phyloP scores from a whole-genome alignment of 2,888 invertebrate species.

The Drosophila monieri region DNA sequence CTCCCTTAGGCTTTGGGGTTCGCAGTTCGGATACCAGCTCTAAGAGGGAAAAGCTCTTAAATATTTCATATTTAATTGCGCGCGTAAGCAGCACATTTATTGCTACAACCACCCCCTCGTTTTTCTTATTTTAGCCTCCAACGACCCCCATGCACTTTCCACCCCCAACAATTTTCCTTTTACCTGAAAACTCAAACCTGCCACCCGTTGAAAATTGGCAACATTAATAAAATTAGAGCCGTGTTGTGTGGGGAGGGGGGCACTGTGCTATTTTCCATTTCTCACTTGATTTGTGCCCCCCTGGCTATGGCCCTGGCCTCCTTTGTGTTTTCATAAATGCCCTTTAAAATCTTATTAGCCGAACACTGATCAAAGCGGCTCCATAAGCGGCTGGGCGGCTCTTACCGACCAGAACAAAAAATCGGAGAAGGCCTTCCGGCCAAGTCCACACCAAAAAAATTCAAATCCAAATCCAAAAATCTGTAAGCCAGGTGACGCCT shows the following conservation, averaged over 20 bases:
- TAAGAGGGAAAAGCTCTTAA: conserved; percentile 42
- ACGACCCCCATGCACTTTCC: background rate
- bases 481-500: conserved; percentile 43
- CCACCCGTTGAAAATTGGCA: conserved; percentile 68
- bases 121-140: background rate
- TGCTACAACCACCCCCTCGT: conserved; percentile 22
- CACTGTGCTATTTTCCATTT: conserved; percentile 39
- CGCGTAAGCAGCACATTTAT: conserved; percentile 70
- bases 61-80: conserved; percentile 81
- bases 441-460: conserved; percentile 11
- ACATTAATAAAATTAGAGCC: conserved; percentile 80
- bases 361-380: conserved; percentile 60
- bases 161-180: conserved; percentile 47
- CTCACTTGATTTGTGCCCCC: conserved; percentile 49
- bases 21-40: background rate
- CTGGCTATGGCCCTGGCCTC: conserved; percentile 8
- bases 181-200: conserved; percentile 14
- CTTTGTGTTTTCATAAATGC: conserved; percentile 30
- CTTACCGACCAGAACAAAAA: conserved; percentile 10
- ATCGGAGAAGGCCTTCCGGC: conserved; percentile 18
- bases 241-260: conserved; percentile 12
- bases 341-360: conserved; percentile 68
- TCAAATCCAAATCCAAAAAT: conserved; percentile 13
- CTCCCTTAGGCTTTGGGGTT: background rate
- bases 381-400: too few species aligned